Conservation (phyloP, 1,140 invertebrate species). For the Pantala flavescens region DNA sequence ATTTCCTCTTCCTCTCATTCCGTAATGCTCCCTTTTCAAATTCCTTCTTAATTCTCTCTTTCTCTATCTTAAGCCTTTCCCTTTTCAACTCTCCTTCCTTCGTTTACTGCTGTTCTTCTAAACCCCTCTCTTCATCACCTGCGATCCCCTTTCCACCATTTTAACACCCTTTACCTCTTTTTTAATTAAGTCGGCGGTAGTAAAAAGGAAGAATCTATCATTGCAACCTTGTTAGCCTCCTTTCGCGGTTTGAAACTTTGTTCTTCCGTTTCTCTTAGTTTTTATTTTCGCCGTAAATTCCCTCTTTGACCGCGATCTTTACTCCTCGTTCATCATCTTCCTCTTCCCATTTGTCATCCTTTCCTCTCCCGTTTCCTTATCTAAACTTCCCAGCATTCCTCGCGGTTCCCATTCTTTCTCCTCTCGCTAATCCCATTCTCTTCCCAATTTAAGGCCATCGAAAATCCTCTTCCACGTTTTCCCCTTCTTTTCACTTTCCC, state of each 20-base stretch:
- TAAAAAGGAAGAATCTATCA: not conserved
- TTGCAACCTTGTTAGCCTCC: not conserved
- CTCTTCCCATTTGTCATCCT: not conserved
- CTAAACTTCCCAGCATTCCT: not conserved
- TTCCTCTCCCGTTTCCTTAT: not conserved
- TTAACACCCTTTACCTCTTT: not conserved
- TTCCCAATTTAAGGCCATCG: no score
- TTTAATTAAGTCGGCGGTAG: not conserved
- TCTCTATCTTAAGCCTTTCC: not conserved
- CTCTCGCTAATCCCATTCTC: no score
- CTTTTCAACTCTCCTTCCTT: not conserved
- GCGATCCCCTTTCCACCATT: not conserved
- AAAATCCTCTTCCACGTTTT: no score
- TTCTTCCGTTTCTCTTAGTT: not conserved
- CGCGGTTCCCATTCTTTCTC: not conserved
- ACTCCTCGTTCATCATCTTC: not conserved
- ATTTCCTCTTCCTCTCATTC: not conserved
- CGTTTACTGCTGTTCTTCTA: not conserved
- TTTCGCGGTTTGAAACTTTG: no score
- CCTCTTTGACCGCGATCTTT: no score
- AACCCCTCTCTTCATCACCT: not conserved
- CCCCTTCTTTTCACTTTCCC: no score
- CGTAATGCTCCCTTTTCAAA: not conserved
- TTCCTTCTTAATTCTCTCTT: not conserved
- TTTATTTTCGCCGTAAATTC: no score